These are phyloP conservation scores for Siderastrea radians DNA, from an alignment of 92 coral and sea anemone genomes.

Conservation along the genomic window DNA sequence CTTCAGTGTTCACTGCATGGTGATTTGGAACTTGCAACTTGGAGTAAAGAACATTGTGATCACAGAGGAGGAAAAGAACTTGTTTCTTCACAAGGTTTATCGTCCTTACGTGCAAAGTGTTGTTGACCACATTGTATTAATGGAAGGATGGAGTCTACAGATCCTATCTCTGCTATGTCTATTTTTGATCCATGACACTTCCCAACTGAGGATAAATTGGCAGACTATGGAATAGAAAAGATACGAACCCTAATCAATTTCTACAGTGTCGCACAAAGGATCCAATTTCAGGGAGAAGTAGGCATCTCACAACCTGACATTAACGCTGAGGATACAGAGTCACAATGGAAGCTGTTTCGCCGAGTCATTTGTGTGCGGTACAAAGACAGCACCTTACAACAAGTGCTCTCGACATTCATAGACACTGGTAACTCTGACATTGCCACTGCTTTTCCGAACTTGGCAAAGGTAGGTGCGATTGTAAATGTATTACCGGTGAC, in stretches of 20 bases:
- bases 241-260: background rate
- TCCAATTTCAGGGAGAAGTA: constrained; percentile 20
- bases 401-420: too few species aligned
- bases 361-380: constrained; percentile 27
- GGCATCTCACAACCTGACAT: constrained; percentile 22
- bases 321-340: constrained; percentile 7
- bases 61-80: too few species aligned
- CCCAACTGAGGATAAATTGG: constrained; percentile 12
- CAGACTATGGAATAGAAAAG: constrained; percentile 21
- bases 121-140: too few species aligned
- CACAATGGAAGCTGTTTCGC: constrained; percentile 23
- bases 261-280: constrained; percentile 26
- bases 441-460: constrained; percentile 12
- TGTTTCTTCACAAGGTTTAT: too few species aligned
- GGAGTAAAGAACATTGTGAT: too few species aligned
- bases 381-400: constrained; percentile 32
- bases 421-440: background rate
- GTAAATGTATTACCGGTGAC: too few species aligned
- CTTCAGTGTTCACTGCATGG: too few species aligned
- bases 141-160: too few species aligned
- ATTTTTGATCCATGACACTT: constrained; percentile 25
- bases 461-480: background rate
- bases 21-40: too few species aligned
- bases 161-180: background rate
- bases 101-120: too few species aligned